Evolutionary conservation across 2,888 invertebrate genomes (phyloP).

Genomic region (Dynastes maya): DNA sequence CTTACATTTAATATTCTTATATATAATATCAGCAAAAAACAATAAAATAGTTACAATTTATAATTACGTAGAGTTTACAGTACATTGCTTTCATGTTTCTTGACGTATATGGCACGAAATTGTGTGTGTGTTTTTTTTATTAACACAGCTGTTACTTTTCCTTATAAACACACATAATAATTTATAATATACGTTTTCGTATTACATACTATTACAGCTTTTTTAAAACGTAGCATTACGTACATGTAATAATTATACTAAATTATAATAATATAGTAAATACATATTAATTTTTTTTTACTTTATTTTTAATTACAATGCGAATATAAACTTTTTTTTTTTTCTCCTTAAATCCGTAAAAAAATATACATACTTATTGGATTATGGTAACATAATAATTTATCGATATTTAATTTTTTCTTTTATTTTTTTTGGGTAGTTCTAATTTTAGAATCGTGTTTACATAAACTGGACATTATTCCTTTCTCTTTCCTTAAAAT

Average conservation of each 20-base stretch:
- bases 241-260: neutral
- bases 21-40: no score
- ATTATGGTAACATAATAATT: conserved; percentile 35
- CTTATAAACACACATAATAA: neutral
- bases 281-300: neutral
- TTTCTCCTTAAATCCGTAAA: conserved; percentile 23
- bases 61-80: conserved; percentile 50
- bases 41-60: no score
- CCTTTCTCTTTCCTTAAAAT: no score
- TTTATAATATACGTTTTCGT: neutral
- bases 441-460: neutral
- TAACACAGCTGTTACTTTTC: conserved; percentile 56
- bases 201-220: no score
- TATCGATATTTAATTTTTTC: neutral
- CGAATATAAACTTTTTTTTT: conserved; percentile 9
- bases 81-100: conserved; percentile 43
- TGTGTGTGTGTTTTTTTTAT: conserved; percentile 51
- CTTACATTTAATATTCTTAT: no score
- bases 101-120: conserved; percentile 52
- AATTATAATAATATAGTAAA: neutral
- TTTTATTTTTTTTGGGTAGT: neutral
- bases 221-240: neutral
- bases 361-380: conserved; percentile 30
- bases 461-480: neutral
- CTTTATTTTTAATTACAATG: neutral